Evolutionary conservation across 2,888 invertebrate species (phyloP).

Genomic region (Drosophila kanekoi): DNA sequence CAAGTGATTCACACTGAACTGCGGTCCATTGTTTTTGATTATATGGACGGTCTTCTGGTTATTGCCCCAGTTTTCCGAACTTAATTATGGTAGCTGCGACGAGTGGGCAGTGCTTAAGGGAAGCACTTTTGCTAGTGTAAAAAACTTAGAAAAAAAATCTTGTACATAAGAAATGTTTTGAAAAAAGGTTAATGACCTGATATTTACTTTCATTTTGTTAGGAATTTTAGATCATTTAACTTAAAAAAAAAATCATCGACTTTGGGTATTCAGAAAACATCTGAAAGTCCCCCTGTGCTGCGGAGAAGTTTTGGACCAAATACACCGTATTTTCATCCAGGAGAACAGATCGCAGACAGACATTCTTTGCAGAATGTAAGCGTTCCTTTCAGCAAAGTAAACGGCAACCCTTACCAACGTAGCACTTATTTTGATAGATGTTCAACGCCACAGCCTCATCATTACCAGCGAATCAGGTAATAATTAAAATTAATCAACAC

Average conservation of each 20-base stretch:
- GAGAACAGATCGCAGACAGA: neutral
- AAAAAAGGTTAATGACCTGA: too few species aligned
- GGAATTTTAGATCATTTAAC: conserved; percentile 84
- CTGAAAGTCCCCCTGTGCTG: conserved; percentile 84
- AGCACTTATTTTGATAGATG: conserved; percentile 82
- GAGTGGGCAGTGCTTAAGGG: too few species aligned
- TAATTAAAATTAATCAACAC: too few species aligned
- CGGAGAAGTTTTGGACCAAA: conserved; percentile 55
- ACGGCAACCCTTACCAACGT: conserved; percentile 77
- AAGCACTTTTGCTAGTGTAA: too few species aligned
- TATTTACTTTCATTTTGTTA: conserved; percentile 36
- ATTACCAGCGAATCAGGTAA: conserved; percentile 71
- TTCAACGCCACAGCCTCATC: conserved; percentile 87
- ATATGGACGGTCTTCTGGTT: too few species aligned
- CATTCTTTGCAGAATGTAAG: conserved; percentile 82
- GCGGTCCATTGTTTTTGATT: too few species aligned
- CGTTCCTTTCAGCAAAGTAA: conserved; percentile 54
- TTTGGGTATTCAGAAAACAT: conserved; percentile 85
- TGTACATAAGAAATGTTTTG: too few species aligned
- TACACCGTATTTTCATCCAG: conserved; percentile 36
- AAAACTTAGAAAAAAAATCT: too few species aligned
- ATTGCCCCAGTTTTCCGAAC: too few species aligned
- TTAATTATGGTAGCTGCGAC: too few species aligned
- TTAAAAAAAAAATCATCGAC: conserved; percentile 84
- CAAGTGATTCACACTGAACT: too few species aligned